These are phyloP conservation scores for Cyrtorhinus lividipennis DNA, from an alignment of 1,140 invertebrate genomes.

Conservation along the genomic window DNA sequence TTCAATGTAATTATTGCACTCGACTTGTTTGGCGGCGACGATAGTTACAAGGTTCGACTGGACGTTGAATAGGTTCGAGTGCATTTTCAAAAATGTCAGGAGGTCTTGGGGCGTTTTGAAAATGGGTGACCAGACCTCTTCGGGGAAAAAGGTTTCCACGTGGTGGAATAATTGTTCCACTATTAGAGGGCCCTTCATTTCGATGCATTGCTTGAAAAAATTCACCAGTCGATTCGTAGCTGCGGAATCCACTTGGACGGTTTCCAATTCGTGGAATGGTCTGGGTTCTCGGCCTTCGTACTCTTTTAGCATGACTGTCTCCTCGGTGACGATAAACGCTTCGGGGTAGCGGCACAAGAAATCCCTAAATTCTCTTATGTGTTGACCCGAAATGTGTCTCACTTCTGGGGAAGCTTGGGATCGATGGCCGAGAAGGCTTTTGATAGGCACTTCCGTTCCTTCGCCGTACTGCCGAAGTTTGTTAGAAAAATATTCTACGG, in stretches of 20 bases:
- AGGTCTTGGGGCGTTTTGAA: constrained; percentile 77
- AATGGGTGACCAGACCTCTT: constrained; percentile 61
- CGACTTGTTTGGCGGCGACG: constrained; percentile 30
- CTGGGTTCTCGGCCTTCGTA: constrained; percentile 40
- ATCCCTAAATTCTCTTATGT: constrained; percentile 85
- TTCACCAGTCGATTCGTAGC: constrained; percentile 58
- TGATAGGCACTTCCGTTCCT: constrained; percentile 82
- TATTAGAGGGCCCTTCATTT: constrained; percentile 60
- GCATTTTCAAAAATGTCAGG: constrained; percentile 74
- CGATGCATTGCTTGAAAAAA: constrained; percentile 61
- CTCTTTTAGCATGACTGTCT: constrained; percentile 58
- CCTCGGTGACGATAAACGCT: constrained; percentile 76
- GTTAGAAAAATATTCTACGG: constrained; percentile 85
- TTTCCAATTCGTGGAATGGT: constrained; percentile 47
- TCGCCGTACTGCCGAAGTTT: constrained; percentile 80
- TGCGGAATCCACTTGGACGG: constrained; percentile 63
- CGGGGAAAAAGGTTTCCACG: constrained; percentile 59
- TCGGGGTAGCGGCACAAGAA: constrained; percentile 75
- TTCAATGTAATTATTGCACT: background rate
- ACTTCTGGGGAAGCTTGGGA: constrained; percentile 91
- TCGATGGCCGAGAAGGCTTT: constrained; percentile 79
- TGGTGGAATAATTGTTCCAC: constrained; percentile 73
- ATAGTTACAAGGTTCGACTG: constrained; percentile 73
- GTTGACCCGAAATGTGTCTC: constrained; percentile 83
- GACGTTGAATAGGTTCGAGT: constrained; percentile 77